Base-by-base conservation (phyloP, 2,797 vertebrate species). In the Florisuga fusca region DNA sequence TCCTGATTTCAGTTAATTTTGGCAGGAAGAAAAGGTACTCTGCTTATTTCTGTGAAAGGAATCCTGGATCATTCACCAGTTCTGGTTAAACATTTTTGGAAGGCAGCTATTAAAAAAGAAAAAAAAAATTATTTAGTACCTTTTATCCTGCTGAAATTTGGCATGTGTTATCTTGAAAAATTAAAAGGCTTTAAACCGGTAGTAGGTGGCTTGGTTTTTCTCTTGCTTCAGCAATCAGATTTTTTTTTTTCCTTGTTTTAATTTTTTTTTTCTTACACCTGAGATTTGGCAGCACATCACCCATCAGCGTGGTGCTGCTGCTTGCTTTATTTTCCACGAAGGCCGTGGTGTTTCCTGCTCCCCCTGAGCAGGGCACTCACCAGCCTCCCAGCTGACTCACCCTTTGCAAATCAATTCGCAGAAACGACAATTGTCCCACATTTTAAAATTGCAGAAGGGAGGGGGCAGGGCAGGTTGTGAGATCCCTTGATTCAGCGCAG, bases 1-100 rank as follows among this genome's bases (percentile, higher is more conserved):
- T 96, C 84, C 79, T 88, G 55, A 63, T 94, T 84, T 66, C 73
- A 19, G 46, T 73, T 91, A 45, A 69, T 90, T 91, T 91, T 89
- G 91, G 76, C 94, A 92, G 68, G 78, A 31, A 43, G 48, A 51
- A 64, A 76, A 83, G 51, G 22, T 19, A 0, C 74, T 78, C 29
- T 38, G 68, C n/a, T 1, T 62, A 19, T 75, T 83, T 80, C 79
- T 84, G 38, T 31, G 13, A 34, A 63, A 77, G 23, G 34, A 67
- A 64, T 45, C 34, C 68, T 73, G 69, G 48, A 46, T 88, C 51
- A 1, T 62, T 72, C 36, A 88, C 33, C 36, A 19, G 48, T 18
- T 57, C 59, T 55, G 53, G 34, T 66, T 58, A 59, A 75, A 46
- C 14, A 13, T 25, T 73, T 90, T 76, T 66, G 59, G 41, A 89